Conservation (phyloP, 1,140 invertebrate species). For the Bombus breviceps region DNA sequence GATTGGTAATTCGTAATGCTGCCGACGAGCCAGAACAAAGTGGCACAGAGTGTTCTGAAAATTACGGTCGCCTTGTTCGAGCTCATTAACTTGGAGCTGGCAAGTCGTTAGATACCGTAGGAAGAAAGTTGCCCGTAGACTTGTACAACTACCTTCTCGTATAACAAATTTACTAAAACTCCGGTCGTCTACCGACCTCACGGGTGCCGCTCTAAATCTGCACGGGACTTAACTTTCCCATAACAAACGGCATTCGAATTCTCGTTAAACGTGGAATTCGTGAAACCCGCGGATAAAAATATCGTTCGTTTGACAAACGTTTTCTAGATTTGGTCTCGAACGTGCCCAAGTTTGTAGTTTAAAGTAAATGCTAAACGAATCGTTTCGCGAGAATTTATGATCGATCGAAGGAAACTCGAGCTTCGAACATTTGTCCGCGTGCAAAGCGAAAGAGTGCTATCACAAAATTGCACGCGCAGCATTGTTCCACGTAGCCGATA, state of each 20-base stretch:
- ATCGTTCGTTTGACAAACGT: background rate
- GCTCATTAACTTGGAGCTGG: conserved; percentile 29
- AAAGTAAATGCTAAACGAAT: background rate
- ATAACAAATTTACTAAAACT: conserved; percentile 31
- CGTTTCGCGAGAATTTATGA: background rate
- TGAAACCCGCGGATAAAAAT: background rate
- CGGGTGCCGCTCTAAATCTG: background rate
- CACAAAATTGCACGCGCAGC: background rate
- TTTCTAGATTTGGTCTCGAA: background rate
- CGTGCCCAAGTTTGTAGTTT: background rate
- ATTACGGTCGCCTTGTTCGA: conserved; percentile 32
- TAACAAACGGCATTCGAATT: conserved; percentile 21
- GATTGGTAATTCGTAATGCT: conserved; percentile 23
- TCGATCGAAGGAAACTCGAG: background rate
- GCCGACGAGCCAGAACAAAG: background rate
- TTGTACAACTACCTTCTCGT: background rate
- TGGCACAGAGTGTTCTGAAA: background rate
- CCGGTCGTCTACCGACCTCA: background rate
- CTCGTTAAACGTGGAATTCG: background rate
- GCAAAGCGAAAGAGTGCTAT: background rate
- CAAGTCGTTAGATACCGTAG: conserved; percentile 22
- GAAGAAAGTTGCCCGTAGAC: conserved; percentile 15
- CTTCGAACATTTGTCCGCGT: no score
- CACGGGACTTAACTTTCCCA: conserved; percentile 4
- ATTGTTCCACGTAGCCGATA: background rate